phyloP scores from a whole-genome alignment of 2,797 vertebrate genomes.

The Gallinago solitaria region DNA sequence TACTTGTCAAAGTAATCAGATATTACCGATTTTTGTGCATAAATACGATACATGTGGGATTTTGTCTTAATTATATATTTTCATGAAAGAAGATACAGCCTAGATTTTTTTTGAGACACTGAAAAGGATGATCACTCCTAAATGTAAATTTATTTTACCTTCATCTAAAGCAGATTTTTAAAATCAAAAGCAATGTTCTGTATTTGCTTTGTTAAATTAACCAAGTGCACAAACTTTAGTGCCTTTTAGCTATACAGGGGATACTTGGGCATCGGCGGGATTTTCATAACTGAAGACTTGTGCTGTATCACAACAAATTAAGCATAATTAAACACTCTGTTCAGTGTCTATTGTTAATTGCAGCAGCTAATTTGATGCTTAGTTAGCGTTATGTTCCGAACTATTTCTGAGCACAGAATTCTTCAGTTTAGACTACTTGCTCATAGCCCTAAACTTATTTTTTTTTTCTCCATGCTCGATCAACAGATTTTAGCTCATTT shows the following conservation, averaged over 20 bases:
- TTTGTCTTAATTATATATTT: slow-evolving; percentile 51
- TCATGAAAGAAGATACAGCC: not conserved
- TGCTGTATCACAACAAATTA: slow-evolving; percentile 69
- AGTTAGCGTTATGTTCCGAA: slow-evolving; percentile 58
- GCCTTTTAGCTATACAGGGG: not conserved
- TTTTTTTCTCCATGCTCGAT: slow-evolving; percentile 2
- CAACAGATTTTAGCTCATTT: slow-evolving; percentile 69
- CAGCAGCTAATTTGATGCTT: slow-evolving; percentile 72
- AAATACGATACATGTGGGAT: slow-evolving; percentile 47
- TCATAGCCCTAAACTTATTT: slow-evolving; percentile 57
- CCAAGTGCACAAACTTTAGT: slow-evolving; percentile 47
- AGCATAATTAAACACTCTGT: slow-evolving; percentile 70
- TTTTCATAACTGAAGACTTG: slow-evolving; percentile 62
- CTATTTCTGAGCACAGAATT: slow-evolving; percentile 64
- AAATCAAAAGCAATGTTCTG: slow-evolving; percentile 4
- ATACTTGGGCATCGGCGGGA: slow-evolving; percentile 29
- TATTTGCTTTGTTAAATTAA: slow-evolving; percentile 19
- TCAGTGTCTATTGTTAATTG: slow-evolving; percentile 75
- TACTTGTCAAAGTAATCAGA: slow-evolving; percentile 75
- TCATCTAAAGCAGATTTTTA: not conserved
- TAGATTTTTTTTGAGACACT: not conserved
- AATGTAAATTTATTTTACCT: slow-evolving; percentile 1
- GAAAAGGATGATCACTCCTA: not conserved
- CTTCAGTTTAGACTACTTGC: slow-evolving; percentile 40
- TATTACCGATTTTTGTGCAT: slow-evolving; percentile 67